Base-by-base conservation (phyloP, 64 coral and sea anemone genomes). In the Stichodactyla mertensii region DNA sequence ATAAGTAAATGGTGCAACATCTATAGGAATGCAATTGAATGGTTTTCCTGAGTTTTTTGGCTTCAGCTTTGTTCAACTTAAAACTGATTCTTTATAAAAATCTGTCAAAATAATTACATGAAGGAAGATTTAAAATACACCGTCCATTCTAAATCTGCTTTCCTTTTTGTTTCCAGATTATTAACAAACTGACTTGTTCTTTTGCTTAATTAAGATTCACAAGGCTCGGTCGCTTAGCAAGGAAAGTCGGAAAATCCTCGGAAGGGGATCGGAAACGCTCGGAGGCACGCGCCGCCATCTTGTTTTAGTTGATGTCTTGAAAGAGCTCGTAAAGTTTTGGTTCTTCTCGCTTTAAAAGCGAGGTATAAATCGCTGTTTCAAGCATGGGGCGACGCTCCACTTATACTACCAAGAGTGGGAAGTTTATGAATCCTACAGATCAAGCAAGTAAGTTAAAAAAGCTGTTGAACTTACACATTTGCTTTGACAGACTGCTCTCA, bases 351-450 rank as follows among this genome's bases (percentile, higher is more conserved):
- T 55, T 45, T 31, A 36, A 16, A 45, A 78, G 67, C 51, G 54
- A 79, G 87, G 24, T 28, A 18, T 31, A 13, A 79, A 11, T 15
- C 64, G 28, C 52, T 16, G 56, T 54, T 55, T 23, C 16, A 36
- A 98, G 77, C 55, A 98, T 98, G 96, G 96, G 96, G 27, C 71
- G 96, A 80, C 87, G 96, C 20, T 98, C 96, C 16, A 94, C 88
- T 69, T 89, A 92, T 61, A 98, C 96, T 62, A 98, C 96, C 52
- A 98, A 98, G 85, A 98, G 93, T 98, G 96, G 96, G 57, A 98
- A 98, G 79, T 98, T 95, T 86, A 98, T 98, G 96, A 98, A 98
- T 79, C 95, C 95, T 7, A 98, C 96, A 52, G 96, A 98, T 88
- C 96, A 98, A 89, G 96, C 96, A 51, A 91, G 96, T 98, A 95